Evolutionary conservation across 2,888 invertebrate genomes (phyloP).

Genomic region (Parapristionchus giblindavisi): DNA sequence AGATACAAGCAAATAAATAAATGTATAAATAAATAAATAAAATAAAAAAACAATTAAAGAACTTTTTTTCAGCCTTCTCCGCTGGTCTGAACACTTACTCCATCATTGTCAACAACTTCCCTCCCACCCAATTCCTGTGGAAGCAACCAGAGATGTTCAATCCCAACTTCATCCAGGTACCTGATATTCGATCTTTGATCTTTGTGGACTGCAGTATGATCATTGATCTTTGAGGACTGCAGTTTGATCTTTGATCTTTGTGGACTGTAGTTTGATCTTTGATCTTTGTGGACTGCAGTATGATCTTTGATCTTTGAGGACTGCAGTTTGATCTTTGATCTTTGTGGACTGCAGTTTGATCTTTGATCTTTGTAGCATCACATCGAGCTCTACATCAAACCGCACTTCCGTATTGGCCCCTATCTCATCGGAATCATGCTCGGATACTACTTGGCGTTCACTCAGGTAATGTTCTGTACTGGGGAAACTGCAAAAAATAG

Average conservation of each 20-base stretch:
- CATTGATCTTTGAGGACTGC: neutral
- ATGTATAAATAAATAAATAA: too few species aligned
- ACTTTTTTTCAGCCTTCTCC: slow-evolving; percentile 46
- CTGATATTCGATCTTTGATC: neutral
- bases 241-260: neutral
- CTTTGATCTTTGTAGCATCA: slow-evolving; percentile 57
- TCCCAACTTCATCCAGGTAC: slow-evolving; percentile 65
- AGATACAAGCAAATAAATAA: too few species aligned
- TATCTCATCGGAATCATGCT: slow-evolving; percentile 67
- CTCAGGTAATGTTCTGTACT: slow-evolving; percentile 40
- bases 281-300: neutral
- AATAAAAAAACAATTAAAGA: too few species aligned
- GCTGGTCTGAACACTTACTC: slow-evolving; percentile 56
- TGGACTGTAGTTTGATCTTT: neutral
- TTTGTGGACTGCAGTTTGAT: too few species aligned
- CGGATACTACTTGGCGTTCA: slow-evolving; percentile 65
- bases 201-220: neutral
- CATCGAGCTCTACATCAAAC: slow-evolving; percentile 68
- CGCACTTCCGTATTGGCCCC: slow-evolving; percentile 63
- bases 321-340: slow-evolving; percentile 10
- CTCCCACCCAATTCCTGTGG: slow-evolving; percentile 68
- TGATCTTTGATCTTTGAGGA: neutral
- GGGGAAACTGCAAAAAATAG: neutral
- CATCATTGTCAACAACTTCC: slow-evolving; percentile 66
- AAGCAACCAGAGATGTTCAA: slow-evolving; percentile 69